Base-by-base conservation (phyloP, 2,797 vertebrate species). In the Acanthiza pusilla region DNA sequence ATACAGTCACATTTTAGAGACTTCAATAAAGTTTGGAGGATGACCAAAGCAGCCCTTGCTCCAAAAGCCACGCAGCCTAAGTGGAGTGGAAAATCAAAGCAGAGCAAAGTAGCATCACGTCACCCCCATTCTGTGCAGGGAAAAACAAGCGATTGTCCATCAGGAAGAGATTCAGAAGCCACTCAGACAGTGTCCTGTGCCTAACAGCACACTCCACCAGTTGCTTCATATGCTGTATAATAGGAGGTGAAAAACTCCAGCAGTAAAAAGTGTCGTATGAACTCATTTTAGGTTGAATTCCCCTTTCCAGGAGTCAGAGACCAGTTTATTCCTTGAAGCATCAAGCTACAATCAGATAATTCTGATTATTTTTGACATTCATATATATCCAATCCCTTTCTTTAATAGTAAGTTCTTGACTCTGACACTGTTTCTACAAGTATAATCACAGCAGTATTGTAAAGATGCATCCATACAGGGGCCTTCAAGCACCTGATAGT, bases 1-100 rank as follows among this genome's bases (percentile, higher is more conserved):
- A 95, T 91, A 60, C 34, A 74, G 67, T 80, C 61, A 57, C 55
- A 86, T 82, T 92, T 81, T 42, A 91, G 60, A 94, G 70, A 82
- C 81, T 79, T 85, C 50, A 95, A 1, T 73, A 34, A 82, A 43
- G 18, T 73, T 53, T 1, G 4, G 54, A 67, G 66, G 43, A 57
- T 50, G 51, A 74, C 42, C 1, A 11, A 73, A 74, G 50, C 20
- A 74, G 81, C 57, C 40, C 34, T 50, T 79, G 18, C 32, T 87
- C 38, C 30, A 74, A 71, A 88, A 79, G 9, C 22, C 23, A 53
- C 8, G 12, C 53, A 70, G 34, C 66, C 70, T 91, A 65, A 74
- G 87, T 1, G 3, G 54, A 74, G 11, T 40, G 18, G 48, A 57
- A 73, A 82, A 85, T 21, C 51, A 77, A 79, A 89, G 50, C 16